Base-by-base conservation (phyloP, 2,797 vertebrate genomes). In the Leontopithecus rosalia region DNA sequence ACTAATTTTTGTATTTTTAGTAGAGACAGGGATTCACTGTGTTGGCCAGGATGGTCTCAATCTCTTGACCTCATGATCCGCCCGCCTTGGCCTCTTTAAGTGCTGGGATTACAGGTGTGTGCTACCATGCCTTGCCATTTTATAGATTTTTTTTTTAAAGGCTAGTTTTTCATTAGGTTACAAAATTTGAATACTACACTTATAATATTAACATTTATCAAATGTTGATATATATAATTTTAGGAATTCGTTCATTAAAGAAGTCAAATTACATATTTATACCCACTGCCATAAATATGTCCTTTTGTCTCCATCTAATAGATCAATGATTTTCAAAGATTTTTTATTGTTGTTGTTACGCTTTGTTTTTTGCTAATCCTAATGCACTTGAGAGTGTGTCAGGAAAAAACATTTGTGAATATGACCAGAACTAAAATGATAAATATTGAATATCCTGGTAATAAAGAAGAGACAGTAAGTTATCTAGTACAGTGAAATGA, bases 401-500 rank as follows among this genome's bases (percentile, higher is more conserved):
- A 8, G 61, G 14, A 64, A n/a, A 81, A 92, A 88, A 94, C 57
- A 0, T 95, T 55, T 57, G n/a, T 64, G 61, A 84, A 41, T 19
- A 73, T 88, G 26, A 41, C 2, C 43, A 92, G 61, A 83, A 72
- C 43, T 72, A 97, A 97, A 91, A 61, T 72, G 52, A 82, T 90
- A 96, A 95, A 82, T 97, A n/a, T 82, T 90, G 41, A 81, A 61
- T 91, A 81, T 88, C 46, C 17, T 96, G 79, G 20, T 41, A 82
- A 5, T 33, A 92, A 81, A 97, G 87, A 92, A 95, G 86, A 94
- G 19, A 75, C 12, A 67, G 33, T 81, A 48, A 93, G 26, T 77
- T 91, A 77, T 93, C 50, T 58, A 76, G 94, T 95, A 41, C 9
- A 92, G 33, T 90, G 36, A 88, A 77, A 76, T 81, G 86, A 90